phyloP scores from a whole-genome alignment of 2,113 vertebrate species.

The Thinocorus orbignyianus region DNA sequence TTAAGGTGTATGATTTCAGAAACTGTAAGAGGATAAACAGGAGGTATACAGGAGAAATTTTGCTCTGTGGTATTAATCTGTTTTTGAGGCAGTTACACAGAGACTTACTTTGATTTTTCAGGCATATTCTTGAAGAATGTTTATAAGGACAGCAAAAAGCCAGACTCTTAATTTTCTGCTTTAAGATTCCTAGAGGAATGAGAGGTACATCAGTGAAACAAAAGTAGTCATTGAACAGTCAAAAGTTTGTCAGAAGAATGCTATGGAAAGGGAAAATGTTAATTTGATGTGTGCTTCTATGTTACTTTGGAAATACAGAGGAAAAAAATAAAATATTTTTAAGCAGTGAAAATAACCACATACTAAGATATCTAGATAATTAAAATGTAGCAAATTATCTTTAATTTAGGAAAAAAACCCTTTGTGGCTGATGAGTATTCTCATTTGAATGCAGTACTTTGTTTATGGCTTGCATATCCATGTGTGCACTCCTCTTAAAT shows the following conservation, averaged over 20 bases:
- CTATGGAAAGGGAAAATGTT: neutral
- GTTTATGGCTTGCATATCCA: neutral
- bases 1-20: neutral
- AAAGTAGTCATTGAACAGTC: neutral
- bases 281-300: neutral
- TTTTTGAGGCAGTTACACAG: neutral
- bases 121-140: neutral
- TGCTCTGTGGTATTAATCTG: neutral
- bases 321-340: neutral
- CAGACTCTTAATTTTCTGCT: neutral
- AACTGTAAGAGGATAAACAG: neutral
- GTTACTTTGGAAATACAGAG: neutral
- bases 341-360: neutral
- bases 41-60: neutral
- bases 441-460: neutral
- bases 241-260: neutral
- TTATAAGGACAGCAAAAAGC: accelerated
- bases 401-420: neutral
- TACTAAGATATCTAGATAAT: neutral
- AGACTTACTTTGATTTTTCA: neutral
- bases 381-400: neutral
- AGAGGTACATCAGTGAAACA: neutral
- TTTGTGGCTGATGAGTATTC: neutral
- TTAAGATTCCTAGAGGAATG: neutral
- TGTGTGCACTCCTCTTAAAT: neutral